These are phyloP conservation scores for Dipodomys stephensi DNA, from an alignment of 2,113 vertebrate genomes.

Conservation along the genomic window DNA sequence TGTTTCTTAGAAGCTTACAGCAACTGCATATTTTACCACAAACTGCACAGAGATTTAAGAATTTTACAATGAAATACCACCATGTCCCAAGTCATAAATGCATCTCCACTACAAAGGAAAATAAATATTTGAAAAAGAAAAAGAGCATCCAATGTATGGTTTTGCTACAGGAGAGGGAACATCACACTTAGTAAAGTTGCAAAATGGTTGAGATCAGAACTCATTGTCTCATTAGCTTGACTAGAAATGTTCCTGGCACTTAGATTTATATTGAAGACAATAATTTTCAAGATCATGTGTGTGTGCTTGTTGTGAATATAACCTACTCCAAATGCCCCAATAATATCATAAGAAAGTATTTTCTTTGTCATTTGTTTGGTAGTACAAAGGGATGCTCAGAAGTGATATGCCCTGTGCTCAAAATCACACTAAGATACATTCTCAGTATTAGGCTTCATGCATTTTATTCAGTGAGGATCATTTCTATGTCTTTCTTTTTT, in stretches of 20 bases:
- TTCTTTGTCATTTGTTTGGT: background rate
- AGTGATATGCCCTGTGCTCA: background rate
- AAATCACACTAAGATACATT: background rate
- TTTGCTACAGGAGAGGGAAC: background rate
- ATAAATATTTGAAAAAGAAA: background rate
- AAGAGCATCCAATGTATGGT: background rate
- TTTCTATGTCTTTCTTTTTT: background rate
- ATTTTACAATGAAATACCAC: background rate
- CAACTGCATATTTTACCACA: background rate
- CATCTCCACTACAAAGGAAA: background rate
- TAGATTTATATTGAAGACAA: background rate
- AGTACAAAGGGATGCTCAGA: background rate
- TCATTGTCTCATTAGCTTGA: background rate
- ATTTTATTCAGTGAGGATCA: background rate
- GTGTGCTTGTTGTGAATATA: background rate
- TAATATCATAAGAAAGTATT: background rate
- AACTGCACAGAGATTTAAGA: background rate
- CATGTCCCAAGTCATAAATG: background rate
- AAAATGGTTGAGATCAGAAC: background rate
- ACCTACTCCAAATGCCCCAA: background rate
- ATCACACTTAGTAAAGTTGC: background rate
- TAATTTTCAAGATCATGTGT: background rate
- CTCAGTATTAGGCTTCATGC: background rate
- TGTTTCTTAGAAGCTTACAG: background rate
- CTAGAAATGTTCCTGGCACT: background rate